Evolutionary conservation across 2,888 invertebrate genomes (phyloP).

Genomic region (Antheraea assamensis): DNA sequence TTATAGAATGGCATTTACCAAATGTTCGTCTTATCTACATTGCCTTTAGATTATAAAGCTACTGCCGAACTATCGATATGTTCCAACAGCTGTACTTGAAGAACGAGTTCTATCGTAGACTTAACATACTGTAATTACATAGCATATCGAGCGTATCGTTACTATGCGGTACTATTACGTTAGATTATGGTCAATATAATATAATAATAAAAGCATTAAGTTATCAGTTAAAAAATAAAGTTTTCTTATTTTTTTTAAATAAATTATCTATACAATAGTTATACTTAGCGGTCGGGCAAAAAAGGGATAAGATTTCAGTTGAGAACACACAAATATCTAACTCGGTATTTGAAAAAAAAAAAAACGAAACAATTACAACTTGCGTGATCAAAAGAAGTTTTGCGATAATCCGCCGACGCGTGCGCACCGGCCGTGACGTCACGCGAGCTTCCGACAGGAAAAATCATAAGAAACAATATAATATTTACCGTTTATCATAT

Average conservation of each 20-base stretch:
- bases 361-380: slow-evolving; percentile 44
- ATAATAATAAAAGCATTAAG: not conserved
- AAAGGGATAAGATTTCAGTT: not conserved
- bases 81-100: too few relatives aligned
- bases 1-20: too few relatives aligned
- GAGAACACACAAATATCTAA: not conserved
- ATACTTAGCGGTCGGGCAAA: too few relatives aligned
- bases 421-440: slow-evolving; percentile 56
- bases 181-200: too few relatives aligned
- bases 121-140: too few relatives aligned
- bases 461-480: slow-evolving; percentile 43
- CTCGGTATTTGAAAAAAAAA: slow-evolving; percentile 35
- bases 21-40: too few relatives aligned
- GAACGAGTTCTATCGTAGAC: too few relatives aligned
- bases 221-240: not conserved
- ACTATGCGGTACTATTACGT: too few relatives aligned
- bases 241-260: not conserved
- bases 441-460: slow-evolving; percentile 60
- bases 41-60: too few relatives aligned
- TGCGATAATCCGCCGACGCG: slow-evolving; percentile 53
- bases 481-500: slow-evolving; percentile 29
- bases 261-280: not conserved
- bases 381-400: slow-evolving; percentile 55
- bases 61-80: too few relatives aligned
- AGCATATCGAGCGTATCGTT: too few relatives aligned